Conservation (phyloP, 2,888 invertebrate species). For the Pyrrhia umbra region DNA sequence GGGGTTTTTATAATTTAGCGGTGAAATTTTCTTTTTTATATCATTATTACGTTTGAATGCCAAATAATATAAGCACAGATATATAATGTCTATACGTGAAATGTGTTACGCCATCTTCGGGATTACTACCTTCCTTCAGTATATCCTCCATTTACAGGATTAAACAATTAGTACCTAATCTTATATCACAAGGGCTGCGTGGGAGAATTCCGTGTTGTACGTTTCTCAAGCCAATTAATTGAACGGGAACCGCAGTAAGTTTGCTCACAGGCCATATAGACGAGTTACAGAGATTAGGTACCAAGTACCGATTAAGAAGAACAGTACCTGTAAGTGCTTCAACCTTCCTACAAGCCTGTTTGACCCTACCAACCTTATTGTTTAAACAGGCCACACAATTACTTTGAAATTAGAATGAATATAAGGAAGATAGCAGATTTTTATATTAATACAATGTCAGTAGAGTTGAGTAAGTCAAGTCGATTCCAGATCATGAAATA, state of each 20-base stretch:
- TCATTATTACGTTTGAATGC: not conserved
- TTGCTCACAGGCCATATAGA: not conserved
- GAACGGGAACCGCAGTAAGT: not conserved
- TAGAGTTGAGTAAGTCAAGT: too few relatives aligned
- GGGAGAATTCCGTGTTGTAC: conserved; percentile 2
- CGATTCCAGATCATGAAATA: too few relatives aligned
- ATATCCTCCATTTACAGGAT: conserved; percentile 13
- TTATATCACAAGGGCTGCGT: conserved; percentile 4
- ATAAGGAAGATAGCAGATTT: too few relatives aligned
- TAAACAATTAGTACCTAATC: conserved; percentile 34
- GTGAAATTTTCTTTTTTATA: not conserved
- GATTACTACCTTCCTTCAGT: not conserved
- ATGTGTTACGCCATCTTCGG: not conserved
- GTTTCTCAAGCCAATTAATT: conserved; percentile 19
- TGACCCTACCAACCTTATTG: too few relatives aligned
- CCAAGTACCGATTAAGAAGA: conserved; percentile 14
- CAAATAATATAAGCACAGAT: not conserved
- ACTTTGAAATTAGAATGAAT: too few relatives aligned
- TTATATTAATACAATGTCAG: too few relatives aligned
- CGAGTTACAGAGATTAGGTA: conserved; percentile 17
- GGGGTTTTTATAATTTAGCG: conserved; percentile 2
- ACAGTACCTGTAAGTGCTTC: too few relatives aligned
- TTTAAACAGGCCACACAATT: too few relatives aligned
- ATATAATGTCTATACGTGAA: not conserved
- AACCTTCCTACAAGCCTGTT: not conserved